These are phyloP conservation scores for Porites cylindrica DNA, from an alignment of 92 coral and sea anemone genomes.

Conservation along the genomic window DNA sequence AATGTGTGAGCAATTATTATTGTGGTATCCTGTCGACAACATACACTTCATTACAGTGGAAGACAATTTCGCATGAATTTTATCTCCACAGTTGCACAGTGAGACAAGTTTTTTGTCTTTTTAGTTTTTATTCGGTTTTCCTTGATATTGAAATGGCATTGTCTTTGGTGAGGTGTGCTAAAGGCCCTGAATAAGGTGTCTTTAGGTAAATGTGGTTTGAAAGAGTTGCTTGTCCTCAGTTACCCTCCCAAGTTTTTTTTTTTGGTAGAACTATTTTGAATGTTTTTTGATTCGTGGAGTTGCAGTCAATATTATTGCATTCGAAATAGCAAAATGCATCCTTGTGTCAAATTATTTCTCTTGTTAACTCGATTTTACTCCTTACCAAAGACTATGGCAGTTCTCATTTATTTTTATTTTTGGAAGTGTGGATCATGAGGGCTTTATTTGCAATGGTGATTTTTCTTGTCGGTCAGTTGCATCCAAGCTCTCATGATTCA, in stretches of 20 bases:
- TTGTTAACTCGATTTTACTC: neutral
- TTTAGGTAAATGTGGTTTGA: neutral
- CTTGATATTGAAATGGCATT: slow-evolving; percentile 20
- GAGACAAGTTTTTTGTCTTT: slow-evolving; percentile 90
- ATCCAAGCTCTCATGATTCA: slow-evolving; percentile 22
- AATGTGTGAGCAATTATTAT: slow-evolving; percentile 96
- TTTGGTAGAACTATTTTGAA: neutral
- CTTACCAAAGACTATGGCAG: slow-evolving; percentile 9
- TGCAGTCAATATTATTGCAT: too few relatives aligned
- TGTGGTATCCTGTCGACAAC: slow-evolving; percentile 76
- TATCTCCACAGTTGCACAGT: slow-evolving; percentile 94
- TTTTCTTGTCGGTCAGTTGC: neutral
- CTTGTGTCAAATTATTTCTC: neutral
- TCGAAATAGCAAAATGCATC: neutral
- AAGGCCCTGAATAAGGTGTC: neutral
- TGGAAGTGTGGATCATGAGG: slow-evolving; percentile 32
- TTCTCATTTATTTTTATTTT: slow-evolving; percentile 32
- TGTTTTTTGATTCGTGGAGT: too few relatives aligned
- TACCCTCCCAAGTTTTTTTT: neutral
- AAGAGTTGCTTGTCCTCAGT: neutral
- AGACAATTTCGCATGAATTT: slow-evolving; percentile 98
- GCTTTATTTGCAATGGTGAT: neutral
- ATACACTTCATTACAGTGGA: slow-evolving; percentile 97
- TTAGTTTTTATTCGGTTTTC: slow-evolving; percentile 65
- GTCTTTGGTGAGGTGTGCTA: slow-evolving; percentile 18